Conservation (phyloP, 2,113 vertebrate genomes). For the Pteruthius melanotis region DNA sequence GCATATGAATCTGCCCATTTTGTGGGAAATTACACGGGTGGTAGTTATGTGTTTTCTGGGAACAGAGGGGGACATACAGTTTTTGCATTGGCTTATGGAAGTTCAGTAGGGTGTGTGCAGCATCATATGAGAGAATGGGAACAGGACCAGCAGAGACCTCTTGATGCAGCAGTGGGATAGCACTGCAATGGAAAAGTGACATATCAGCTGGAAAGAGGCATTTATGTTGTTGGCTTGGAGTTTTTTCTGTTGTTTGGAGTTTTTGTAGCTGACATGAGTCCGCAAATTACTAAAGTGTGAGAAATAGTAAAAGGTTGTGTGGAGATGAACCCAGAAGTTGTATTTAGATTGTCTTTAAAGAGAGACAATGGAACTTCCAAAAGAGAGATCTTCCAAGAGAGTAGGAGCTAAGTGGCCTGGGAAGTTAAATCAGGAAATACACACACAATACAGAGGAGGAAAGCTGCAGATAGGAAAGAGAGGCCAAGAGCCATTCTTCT, state of each 20-base stretch:
- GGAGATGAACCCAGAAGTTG: not conserved
- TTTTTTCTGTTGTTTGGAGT: not conserved
- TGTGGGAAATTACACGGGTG: not conserved
- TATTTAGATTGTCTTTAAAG: not conserved
- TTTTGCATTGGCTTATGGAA: not conserved
- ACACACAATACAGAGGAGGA: not conserved
- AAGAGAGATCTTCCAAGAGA: not conserved
- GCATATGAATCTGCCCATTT: not conserved
- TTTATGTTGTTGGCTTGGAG: not conserved
- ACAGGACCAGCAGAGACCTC: not conserved
- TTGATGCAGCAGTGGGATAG: not conserved
- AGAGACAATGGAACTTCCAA: not conserved
- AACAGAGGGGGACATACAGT: no score
- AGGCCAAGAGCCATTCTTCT: not conserved
- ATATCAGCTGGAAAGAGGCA: not conserved
- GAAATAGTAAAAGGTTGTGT: not conserved
- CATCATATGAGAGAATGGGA: not conserved
- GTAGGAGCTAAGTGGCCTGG: not conserved
- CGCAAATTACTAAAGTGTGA: fast-evolving
- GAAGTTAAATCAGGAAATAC: not conserved
- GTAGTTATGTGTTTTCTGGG: not conserved
- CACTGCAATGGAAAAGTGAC: fast-evolving
- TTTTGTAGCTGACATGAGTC: not conserved
- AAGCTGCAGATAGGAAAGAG: not conserved
- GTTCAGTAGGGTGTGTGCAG: not conserved